These are phyloP conservation scores for Dipodomys merriami DNA, from an alignment of 2,113 vertebrate species.

Conservation along the genomic window DNA sequence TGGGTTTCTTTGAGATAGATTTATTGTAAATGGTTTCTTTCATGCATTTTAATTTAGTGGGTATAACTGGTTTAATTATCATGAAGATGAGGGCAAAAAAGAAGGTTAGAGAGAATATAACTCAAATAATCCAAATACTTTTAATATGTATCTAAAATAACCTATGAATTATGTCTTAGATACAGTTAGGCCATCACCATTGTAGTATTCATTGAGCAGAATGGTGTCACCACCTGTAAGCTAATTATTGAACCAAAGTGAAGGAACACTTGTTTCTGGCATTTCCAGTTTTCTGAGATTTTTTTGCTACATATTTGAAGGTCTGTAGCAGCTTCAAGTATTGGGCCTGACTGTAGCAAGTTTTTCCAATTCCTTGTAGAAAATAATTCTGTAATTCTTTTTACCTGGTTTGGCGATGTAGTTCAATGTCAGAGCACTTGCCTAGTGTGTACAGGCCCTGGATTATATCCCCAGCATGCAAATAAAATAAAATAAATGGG, in stretches of 20 bases:
- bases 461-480: not conserved
- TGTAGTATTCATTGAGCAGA: not conserved
- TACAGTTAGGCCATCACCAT: not conserved
- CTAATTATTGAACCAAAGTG: not conserved
- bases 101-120: not conserved
- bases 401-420: not conserved
- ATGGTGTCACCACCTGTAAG: not conserved
- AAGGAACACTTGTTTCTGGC: no score
- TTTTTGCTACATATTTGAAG: not conserved
- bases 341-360: not conserved
- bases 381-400: not conserved
- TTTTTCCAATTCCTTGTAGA: not conserved
- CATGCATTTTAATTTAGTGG: not conserved
- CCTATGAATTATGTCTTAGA: not conserved
- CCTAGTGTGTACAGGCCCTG: not conserved
- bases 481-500: not conserved
- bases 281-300: not conserved
- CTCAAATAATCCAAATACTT: not conserved
- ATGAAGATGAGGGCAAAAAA: not conserved
- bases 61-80: constrained; percentile 6
- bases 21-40: not conserved
- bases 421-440: not conserved
- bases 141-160: not conserved
- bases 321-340: not conserved
- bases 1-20: not conserved